Evolutionary conservation across 2,113 vertebrate species (phyloP).

Genomic region (Rana temporaria): DNA sequence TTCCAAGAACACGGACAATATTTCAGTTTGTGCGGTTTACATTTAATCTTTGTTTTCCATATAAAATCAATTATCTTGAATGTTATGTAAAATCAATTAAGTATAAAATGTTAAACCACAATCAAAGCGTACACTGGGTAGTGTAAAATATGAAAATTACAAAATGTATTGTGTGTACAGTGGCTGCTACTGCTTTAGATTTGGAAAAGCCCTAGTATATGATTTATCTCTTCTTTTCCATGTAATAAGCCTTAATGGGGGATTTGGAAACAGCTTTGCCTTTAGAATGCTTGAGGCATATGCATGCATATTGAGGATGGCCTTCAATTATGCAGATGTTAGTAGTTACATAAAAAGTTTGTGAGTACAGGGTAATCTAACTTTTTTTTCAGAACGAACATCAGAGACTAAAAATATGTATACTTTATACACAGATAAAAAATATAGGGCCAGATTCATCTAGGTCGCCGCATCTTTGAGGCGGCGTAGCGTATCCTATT

Average conservation of each 20-base stretch:
- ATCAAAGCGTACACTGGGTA: too few relatives aligned
- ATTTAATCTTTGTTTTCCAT: too few relatives aligned
- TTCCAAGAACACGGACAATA: too few relatives aligned
- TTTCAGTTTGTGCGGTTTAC: too few relatives aligned
- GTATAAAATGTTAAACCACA: too few relatives aligned
- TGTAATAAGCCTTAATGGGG: constrained; percentile 49
- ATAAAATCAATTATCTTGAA: too few relatives aligned
- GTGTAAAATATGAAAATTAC: neutral
- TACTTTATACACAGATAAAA: neutral
- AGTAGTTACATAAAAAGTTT: constrained; percentile 46
- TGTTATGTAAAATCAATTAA: too few relatives aligned
- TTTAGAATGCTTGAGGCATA: constrained; percentile 53
- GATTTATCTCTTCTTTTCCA: constrained; percentile 30
- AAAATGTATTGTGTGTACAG: neutral
- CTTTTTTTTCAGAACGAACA: constrained; percentile 1
- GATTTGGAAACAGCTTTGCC: constrained; percentile 49
- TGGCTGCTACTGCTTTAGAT: constrained; percentile 18
- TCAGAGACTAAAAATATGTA: neutral
- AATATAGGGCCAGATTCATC: too few relatives aligned
- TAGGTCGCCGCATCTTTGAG: too few relatives aligned
- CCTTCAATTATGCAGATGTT: constrained; percentile 53
- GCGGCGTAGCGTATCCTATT: too few relatives aligned
- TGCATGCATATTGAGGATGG: constrained; percentile 46
- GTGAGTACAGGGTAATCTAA: constrained; percentile 20
- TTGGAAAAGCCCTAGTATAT: constrained; percentile 11